These are phyloP conservation scores for Eilema caniola DNA, from an alignment of 2,888 invertebrate genomes.

Conservation along the genomic window DNA sequence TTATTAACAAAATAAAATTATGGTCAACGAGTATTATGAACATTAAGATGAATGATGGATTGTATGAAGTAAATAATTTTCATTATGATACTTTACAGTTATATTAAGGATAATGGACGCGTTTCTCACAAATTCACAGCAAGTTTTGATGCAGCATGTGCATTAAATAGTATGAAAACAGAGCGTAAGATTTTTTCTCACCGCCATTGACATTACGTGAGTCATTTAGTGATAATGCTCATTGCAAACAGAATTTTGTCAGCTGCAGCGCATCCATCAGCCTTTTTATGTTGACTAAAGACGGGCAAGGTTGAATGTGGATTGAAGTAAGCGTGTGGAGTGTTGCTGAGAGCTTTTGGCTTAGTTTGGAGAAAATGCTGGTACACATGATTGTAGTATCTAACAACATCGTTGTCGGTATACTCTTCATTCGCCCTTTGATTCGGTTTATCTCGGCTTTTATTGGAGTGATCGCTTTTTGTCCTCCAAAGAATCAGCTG, in stretches of 20 bases:
- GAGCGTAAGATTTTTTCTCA: background rate
- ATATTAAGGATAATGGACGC: background rate
- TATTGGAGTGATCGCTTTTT: no score
- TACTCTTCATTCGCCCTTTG: no score
- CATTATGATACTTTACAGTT: background rate
- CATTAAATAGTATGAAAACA: background rate
- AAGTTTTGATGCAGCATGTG: background rate
- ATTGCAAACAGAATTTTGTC: background rate
- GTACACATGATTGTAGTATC: background rate
- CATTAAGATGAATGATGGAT: background rate
- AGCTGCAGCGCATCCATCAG: background rate
- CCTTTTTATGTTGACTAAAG: background rate
- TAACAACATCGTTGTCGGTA: no score
- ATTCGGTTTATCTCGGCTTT: no score
- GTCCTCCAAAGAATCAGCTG: no score
- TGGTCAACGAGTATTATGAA: slow-evolving; percentile 7
- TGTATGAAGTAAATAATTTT: background rate
- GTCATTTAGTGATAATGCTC: slow-evolving; percentile 1
- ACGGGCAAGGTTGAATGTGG: background rate
- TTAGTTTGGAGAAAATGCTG: background rate
- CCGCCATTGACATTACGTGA: background rate
- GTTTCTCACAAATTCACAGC: background rate
- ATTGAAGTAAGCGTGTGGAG: background rate
- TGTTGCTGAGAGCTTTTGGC: background rate
- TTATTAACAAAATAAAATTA: slow-evolving; percentile 40